These are phyloP conservation scores for Mythimna albipuncta DNA, from an alignment of 2,888 invertebrate genomes.

Conservation along the genomic window DNA sequence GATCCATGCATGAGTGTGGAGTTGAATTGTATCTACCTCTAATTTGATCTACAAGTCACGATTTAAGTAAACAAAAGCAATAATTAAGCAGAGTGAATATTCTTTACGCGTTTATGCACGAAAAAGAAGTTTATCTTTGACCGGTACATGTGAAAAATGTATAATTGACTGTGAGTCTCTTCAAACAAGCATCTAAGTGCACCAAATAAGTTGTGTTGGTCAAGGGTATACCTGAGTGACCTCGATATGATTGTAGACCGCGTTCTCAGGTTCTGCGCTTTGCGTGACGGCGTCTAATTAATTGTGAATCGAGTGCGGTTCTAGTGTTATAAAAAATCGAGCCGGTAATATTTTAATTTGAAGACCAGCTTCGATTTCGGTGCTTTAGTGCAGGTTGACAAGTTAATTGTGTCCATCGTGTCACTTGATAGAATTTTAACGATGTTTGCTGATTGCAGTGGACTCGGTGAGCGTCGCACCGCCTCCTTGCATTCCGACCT, in stretches of 20 bases:
- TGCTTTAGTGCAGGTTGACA: slow-evolving; percentile 28
- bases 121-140: slow-evolving; percentile 51
- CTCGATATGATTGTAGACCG: slow-evolving; percentile 77
- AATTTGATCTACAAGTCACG: slow-evolving; percentile 37
- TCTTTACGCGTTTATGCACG: slow-evolving; percentile 59
- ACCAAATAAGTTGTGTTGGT: slow-evolving; percentile 79
- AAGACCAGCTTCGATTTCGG: slow-evolving; percentile 29
- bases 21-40: slow-evolving; percentile 20
- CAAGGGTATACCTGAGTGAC: slow-evolving; percentile 79
- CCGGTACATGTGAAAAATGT: slow-evolving; percentile 30
- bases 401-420: slow-evolving; percentile 58
- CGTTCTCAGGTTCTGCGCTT: slow-evolving; percentile 73
- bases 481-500: slow-evolving; percentile 84
- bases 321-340: slow-evolving; percentile 48
- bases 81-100: slow-evolving; percentile 59
- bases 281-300: slow-evolving; percentile 78
- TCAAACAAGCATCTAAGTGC: slow-evolving; percentile 75
- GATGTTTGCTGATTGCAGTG: slow-evolving; percentile 72
- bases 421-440: slow-evolving; percentile 73
- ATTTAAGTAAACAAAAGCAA: slow-evolving; percentile 45
- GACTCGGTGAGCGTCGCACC: slow-evolving; percentile 80
- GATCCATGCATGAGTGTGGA: slow-evolving; percentile 31
- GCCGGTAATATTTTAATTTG: slow-evolving; percentile 27
- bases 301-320: slow-evolving; percentile 56
- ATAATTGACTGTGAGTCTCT: slow-evolving; percentile 56